Percentiles rank a stretch among this genome's conserved stretches.
These are phyloP conservation scores for Clarias laeviceps DNA, from an alignment of 2,797 vertebrate genomes.

Conservation along the genomic window DNA sequence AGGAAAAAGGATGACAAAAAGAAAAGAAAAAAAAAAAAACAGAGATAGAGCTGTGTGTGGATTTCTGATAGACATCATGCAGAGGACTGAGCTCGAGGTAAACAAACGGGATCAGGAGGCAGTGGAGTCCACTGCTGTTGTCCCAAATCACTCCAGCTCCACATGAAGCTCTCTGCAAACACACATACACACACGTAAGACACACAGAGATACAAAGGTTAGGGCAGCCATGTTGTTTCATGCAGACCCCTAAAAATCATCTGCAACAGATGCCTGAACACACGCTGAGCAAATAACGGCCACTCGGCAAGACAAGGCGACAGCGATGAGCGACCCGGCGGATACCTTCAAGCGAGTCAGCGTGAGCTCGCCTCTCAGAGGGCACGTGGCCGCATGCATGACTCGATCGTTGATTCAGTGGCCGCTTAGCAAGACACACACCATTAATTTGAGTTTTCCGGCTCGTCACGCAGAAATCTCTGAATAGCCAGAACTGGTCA, in stretches of 20 bases:
- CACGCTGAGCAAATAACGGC: conserved; percentile 38
- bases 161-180: neutral
- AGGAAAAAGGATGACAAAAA: neutral
- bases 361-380: conserved; percentile 11
- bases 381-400: conserved; percentile 18
- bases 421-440: conserved; percentile 24
- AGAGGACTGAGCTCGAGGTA: conserved; percentile 19
- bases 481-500: neutral
- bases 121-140: neutral
- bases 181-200: neutral
- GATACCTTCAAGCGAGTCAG: conserved; percentile 38
- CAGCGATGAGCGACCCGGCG: conserved; percentile 28
- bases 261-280: conserved; percentile 33
- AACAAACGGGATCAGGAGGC: conserved; percentile 15
- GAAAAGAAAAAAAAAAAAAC: neutral
- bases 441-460: conserved; percentile 10
- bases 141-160: neutral
- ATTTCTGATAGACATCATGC: conserved; percentile 8
- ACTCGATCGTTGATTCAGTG: neutral
- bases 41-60: conserved; percentile 3
- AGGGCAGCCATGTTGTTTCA: conserved; percentile 7
- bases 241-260: conserved; percentile 30
- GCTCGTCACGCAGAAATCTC: neutral
- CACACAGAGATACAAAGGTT: conserved; percentile 14
- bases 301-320: conserved; percentile 35